Base-by-base conservation (phyloP, 2,113 vertebrate species). In the Clarias macrocephalus region DNA sequence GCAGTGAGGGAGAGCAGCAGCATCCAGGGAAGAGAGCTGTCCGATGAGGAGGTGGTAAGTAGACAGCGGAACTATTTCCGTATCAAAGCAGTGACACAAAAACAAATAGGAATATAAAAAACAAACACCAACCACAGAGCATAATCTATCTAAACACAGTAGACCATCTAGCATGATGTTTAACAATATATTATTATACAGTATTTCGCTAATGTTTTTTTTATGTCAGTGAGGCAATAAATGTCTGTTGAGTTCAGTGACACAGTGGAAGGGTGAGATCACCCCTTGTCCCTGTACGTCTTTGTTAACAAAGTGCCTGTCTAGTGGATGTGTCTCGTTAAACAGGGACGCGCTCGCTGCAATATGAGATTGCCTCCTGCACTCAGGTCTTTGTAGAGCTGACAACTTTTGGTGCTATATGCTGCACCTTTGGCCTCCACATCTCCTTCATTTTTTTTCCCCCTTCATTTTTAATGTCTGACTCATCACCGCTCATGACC, bases 31-130 rank as follows among this genome's bases (percentile, higher is more conserved):
- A 95, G 98, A 88, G 98, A 99, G 91, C 97, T 99, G 85, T 99
- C 98, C 0, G 98, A 99, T 88, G 98, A 99, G 93, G 98, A 99
- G 96, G 98, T 99, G 97, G 98, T 99, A 90, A 91, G 97, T 95
- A 93, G 70, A 82, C 11, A 65, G 57, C 7, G 16, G n/a, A 70
- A 63, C 12, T 59, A 18, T 72, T 70, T 16, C 28, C 3, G 16
- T 12, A 63, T 62, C 89, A 79, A 76, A 12, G 15, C 59, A 23
- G 30, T 23, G 30, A 6, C 13, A 42, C 8, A 21, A 10, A 21
- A 75, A 77, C 25, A n/a, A 19, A 80, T 19, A 60, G 56, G n/a
- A 12, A 60, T 1, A 19, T 57, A 33, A 13, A n/a, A 28, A 33
- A 33, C 19, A 19, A 68, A 5, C 28, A 5, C 48, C 25, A 18